These are phyloP conservation scores for Idris sp. DNA, from an alignment of 1,140 invertebrate species.

Conservation along the genomic window DNA sequence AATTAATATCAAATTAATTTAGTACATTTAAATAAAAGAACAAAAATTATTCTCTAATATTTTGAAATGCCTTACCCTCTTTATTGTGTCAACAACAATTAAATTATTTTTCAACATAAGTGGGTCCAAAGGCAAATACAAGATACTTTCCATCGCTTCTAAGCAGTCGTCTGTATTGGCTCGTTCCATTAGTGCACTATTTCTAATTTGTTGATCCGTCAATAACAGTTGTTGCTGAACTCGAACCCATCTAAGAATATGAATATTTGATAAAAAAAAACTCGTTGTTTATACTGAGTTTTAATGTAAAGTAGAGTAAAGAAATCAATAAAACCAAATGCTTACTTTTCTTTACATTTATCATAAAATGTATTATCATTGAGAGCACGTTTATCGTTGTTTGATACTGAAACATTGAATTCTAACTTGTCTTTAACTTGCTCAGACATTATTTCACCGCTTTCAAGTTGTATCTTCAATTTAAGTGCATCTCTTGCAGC, in stretches of 20 bases:
- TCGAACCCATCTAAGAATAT: constrained; percentile 79
- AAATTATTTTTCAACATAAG: constrained; percentile 93
- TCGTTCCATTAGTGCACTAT: constrained; percentile 81
- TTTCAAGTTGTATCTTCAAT: constrained; percentile 81
- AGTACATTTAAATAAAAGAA: no score
- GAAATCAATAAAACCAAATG: constrained; percentile 10
- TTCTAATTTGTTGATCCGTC: constrained; percentile 86
- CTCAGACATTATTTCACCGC: constrained; percentile 80
- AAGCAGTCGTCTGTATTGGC: constrained; percentile 83
- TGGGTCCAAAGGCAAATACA: constrained; percentile 83
- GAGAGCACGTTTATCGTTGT: constrained; percentile 78
- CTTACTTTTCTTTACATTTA: constrained; percentile 70
- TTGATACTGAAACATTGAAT: constrained; percentile 77
- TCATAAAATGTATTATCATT: constrained; percentile 69
- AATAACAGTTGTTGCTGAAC: constrained; percentile 85
- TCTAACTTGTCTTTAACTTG: constrained; percentile 80
- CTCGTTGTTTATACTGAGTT: not conserved
- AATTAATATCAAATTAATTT: constrained; percentile 2
- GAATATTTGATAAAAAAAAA: not conserved
- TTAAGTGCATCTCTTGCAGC: constrained; percentile 80
- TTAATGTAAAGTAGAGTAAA: no score
- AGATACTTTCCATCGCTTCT: constrained; percentile 80
- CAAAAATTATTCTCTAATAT: no score
- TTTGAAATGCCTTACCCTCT: no score
- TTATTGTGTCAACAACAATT: constrained; percentile 87